Conservation (phyloP, 2,113 vertebrate genomes). For the Neogale vison region DNA sequence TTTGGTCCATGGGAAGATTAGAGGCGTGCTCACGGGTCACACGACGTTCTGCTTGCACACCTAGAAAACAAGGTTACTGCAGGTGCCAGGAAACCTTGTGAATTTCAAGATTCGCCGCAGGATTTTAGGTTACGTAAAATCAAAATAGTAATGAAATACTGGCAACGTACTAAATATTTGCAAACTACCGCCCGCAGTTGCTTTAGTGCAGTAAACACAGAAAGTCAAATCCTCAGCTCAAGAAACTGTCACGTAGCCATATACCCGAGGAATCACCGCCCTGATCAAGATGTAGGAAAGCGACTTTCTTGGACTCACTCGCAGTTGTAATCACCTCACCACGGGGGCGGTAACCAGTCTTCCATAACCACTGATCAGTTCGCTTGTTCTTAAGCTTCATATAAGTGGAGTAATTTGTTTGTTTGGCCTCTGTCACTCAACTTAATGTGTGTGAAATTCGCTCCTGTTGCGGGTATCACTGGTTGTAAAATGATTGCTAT, state of each 20-base stretch:
- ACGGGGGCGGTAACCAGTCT: not conserved
- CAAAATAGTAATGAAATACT: not conserved
- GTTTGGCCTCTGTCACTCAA: not conserved
- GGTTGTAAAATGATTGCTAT: not conserved
- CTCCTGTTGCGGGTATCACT: not conserved
- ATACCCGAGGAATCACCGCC: not conserved
- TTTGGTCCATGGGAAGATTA: not conserved
- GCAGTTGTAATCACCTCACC: too few species aligned
- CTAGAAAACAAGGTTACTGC: not conserved
- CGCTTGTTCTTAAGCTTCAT: not conserved
- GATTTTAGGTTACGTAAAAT: not conserved
- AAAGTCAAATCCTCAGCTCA: not conserved
- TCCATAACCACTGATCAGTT: not conserved
- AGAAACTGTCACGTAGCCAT: rapidly evolving
- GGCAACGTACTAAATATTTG: not conserved
- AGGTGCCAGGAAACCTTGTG: not conserved
- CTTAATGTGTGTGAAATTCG: not conserved
- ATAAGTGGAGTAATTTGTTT: not conserved
- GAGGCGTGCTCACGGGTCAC: not conserved
- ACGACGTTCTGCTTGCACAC: not conserved
- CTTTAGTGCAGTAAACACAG: not conserved
- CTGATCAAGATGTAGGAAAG: not conserved
- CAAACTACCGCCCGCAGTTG: not conserved
- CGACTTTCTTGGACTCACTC: not conserved
- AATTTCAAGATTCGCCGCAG: not conserved